A percentile compares a stretch with the other conserved stretches of the same genome.
phyloP scores from a whole-genome alignment of 2,113 vertebrate genomes.

The Microcebus tavaratra region DNA sequence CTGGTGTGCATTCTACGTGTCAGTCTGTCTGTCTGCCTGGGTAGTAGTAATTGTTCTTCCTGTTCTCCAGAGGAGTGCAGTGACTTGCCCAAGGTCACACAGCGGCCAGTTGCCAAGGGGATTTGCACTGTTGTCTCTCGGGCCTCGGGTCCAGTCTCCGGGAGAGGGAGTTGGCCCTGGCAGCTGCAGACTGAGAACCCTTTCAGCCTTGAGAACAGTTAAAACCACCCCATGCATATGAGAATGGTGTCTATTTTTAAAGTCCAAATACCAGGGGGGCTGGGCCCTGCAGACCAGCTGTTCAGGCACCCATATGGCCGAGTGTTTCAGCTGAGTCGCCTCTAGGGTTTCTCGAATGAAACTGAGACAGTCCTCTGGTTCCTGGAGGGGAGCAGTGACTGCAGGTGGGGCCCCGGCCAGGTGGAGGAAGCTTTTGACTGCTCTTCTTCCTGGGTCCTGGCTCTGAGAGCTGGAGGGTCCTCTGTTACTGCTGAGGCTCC shows the following conservation, averaged over 20 bases:
- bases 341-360: slow-evolving; percentile 64
- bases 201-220: slow-evolving; percentile 54
- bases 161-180: neutral
- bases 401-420: neutral
- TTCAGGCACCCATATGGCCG: neutral
- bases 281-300: slow-evolving; percentile 59
- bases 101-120: neutral
- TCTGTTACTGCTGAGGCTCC: neutral
- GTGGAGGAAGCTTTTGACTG: neutral
- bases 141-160: neutral
- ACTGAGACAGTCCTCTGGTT: slow-evolving; percentile 2
- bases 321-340: neutral
- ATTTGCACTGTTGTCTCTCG: neutral
- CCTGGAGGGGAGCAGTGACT: neutral
- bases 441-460: neutral
- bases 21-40: neutral
- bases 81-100: slow-evolving; percentile 13
- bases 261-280: slow-evolving; percentile 10
- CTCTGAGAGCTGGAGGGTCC: neutral
- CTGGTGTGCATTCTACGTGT: too few relatives aligned
- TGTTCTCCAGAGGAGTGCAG: neutral
- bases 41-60: neutral
- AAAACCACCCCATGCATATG: slow-evolving; percentile 49
- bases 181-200: neutral
- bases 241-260: slow-evolving; percentile 76